Conservation (phyloP, 1,140 invertebrate genomes). For the Littorina saxatilis region DNA sequence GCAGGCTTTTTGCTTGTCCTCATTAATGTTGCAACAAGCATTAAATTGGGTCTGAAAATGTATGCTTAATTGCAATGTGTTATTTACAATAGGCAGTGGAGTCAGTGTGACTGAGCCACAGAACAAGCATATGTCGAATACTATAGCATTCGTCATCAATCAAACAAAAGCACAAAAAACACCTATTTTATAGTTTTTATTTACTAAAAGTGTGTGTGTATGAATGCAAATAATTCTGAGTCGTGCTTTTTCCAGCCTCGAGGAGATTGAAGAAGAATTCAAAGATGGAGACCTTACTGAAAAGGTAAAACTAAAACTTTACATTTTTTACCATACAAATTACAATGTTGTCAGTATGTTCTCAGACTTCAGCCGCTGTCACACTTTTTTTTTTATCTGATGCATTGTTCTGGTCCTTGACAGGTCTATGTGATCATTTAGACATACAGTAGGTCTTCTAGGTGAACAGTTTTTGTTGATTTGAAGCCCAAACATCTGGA, state of each 20-base stretch:
- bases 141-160: background rate
- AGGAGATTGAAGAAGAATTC: constrained; percentile 58
- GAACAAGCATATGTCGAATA: background rate
- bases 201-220: constrained; percentile 43
- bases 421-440: background rate
- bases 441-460: background rate
- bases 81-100: no score
- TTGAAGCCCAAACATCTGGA: background rate
- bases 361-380: background rate
- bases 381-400: background rate
- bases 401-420: background rate
- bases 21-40: no score
- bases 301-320: constrained; percentile 40
- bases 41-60: no score
- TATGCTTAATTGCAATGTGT: no score
- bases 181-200: background rate
- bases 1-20: no score
- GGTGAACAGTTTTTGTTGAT: background rate
- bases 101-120: background rate
- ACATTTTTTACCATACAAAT: no score
- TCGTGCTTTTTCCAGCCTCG: constrained; percentile 53
- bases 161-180: background rate
- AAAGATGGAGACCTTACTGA: constrained; percentile 67
- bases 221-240: background rate
- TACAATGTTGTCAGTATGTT: background rate